Conservation (phyloP, 2,113 vertebrate genomes). For the Leuciscus idus region DNA sequence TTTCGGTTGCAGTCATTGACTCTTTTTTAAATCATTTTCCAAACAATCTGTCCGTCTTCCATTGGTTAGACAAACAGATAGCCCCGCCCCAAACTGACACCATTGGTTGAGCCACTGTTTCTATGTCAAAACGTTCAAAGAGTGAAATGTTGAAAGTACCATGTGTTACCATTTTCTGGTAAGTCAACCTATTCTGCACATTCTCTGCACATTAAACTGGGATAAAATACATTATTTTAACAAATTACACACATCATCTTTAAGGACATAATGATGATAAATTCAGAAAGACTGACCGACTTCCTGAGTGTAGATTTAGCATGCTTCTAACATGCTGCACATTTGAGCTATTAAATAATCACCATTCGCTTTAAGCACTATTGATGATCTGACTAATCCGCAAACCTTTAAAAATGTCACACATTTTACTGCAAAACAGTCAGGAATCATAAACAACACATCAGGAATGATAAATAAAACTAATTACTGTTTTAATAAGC, state of each 20-base stretch:
- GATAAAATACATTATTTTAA: too few relatives aligned
- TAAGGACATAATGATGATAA: too few relatives aligned
- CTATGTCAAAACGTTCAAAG: neutral
- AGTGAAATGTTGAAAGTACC: too few relatives aligned
- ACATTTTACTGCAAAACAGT: neutral
- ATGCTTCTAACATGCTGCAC: neutral
- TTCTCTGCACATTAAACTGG: too few relatives aligned
- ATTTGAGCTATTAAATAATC: neutral
- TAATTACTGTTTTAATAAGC: conserved; percentile 3
- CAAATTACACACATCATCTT: too few relatives aligned
- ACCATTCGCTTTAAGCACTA: neutral
- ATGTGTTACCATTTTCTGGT: too few relatives aligned
- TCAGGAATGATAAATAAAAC: neutral
- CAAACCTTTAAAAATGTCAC: neutral
- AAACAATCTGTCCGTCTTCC: too few relatives aligned
- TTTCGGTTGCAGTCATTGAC: neutral
- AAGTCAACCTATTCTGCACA: too few relatives aligned
- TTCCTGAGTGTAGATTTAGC: too few relatives aligned
- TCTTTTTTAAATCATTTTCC: too few relatives aligned
- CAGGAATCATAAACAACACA: neutral
- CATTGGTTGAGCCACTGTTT: neutral
- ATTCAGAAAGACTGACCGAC: too few relatives aligned
- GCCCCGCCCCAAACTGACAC: neutral
- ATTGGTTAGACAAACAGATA: too few relatives aligned
- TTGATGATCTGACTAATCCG: neutral